A percentile compares a stretch with the other conserved stretches of the same genome.
These are phyloP conservation scores for Stylophora pistillata DNA, from an alignment of 64 coral and sea anemone genomes.

Conservation along the genomic window DNA sequence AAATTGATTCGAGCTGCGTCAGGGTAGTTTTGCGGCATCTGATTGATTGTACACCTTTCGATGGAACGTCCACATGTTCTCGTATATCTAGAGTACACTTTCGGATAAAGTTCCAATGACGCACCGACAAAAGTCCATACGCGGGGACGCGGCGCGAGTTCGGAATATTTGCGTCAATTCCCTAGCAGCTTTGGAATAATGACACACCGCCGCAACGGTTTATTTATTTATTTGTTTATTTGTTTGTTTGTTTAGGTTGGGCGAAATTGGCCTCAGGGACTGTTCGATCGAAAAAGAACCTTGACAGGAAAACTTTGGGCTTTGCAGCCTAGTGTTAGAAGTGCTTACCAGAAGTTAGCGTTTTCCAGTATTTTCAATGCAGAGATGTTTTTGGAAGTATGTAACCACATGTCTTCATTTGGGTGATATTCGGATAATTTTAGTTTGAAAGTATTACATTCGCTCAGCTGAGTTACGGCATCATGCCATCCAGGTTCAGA, in stretches of 20 bases:
- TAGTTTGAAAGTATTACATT: background rate
- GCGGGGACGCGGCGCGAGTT: too few relatives aligned
- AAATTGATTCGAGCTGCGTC: too few relatives aligned
- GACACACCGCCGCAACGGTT: too few relatives aligned
- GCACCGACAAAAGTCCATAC: too few relatives aligned
- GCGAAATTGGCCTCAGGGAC: background rate
- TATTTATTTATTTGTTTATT: background rate
- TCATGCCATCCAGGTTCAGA: too few relatives aligned
- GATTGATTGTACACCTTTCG: too few relatives aligned
- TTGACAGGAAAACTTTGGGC: conserved; percentile 12
- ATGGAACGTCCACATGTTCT: too few relatives aligned
- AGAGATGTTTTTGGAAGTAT: conserved; percentile 47
- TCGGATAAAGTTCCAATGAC: too few relatives aligned
- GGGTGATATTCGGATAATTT: background rate
- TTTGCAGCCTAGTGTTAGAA: background rate
- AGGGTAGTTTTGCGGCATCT: too few relatives aligned
- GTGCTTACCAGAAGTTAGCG: conserved; percentile 9
- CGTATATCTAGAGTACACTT: too few relatives aligned
- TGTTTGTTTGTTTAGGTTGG: conserved; percentile 10
- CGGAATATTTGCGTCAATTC: too few relatives aligned
- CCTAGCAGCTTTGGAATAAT: too few relatives aligned
- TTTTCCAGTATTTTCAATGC: conserved; percentile 35
- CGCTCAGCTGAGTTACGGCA: background rate
- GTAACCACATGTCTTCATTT: background rate
- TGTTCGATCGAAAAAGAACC: conserved; percentile 25